A percentile compares a stretch with the other conserved stretches of the same genome.
Conservation (phyloP, 2,797 vertebrate species). For the Tenualosa ilisha region DNA sequence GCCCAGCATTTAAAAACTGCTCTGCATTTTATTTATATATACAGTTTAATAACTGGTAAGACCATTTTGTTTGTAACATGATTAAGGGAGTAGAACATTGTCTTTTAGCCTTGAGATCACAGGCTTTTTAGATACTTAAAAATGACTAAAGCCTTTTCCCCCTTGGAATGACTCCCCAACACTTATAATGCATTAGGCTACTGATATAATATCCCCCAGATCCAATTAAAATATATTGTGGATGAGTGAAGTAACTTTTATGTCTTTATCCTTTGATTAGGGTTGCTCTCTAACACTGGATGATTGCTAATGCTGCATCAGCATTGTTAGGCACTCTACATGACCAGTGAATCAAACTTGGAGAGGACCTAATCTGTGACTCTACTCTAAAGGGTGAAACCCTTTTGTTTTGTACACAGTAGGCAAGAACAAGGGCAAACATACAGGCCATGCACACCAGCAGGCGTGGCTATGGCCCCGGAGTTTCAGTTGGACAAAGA, state of each 20-base stretch:
- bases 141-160: background rate
- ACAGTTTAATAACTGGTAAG: background rate
- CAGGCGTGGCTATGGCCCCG: constrained; percentile 28
- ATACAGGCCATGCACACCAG: constrained; percentile 44
- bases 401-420: constrained; percentile 58
- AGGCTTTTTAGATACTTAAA: background rate
- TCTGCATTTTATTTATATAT: background rate
- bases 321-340: background rate
- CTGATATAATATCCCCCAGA: background rate
- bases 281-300: background rate
- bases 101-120: background rate
- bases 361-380: constrained; percentile 25
- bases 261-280: background rate
- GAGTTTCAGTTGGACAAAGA: constrained; percentile 9
- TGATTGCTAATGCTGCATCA: background rate
- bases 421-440: constrained; percentile 54
- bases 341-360: background rate
- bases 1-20: too few relatives aligned
- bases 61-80: background rate
- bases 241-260: background rate
- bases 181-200: background rate
- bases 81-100: background rate
- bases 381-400: constrained; percentile 1
- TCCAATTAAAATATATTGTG: background rate
- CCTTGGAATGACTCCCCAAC: background rate